Percentiles rank a stretch among this genome's conserved stretches.
phyloP scores from a whole-genome alignment of 2,113 vertebrate species.

The Paedocypris sp. region DNA sequence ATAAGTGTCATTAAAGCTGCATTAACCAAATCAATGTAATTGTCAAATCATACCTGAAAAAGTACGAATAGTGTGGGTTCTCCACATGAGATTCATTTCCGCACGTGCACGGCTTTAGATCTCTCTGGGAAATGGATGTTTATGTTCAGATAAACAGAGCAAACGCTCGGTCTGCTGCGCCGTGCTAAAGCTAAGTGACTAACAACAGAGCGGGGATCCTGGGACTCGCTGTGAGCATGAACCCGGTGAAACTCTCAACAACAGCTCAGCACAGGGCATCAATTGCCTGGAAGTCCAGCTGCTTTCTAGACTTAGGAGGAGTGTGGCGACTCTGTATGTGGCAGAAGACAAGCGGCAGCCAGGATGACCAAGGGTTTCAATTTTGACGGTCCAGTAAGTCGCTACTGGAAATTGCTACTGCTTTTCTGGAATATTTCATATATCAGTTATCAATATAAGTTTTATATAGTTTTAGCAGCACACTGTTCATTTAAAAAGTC shows the following conservation, averaged over 20 bases:
- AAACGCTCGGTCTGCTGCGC: constrained; percentile 34
- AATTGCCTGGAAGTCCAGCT: constrained; percentile 47
- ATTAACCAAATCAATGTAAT: no score
- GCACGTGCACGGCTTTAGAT: constrained; percentile 3
- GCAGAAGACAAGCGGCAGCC: no score
- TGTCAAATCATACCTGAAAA: no score
- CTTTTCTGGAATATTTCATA: no score
- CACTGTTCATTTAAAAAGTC: no score
- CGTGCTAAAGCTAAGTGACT: constrained; percentile 34
- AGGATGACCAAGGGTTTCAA: no score
- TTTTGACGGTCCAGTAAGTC: no score
- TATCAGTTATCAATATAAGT: no score
- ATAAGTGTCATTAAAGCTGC: no score
- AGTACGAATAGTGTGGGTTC: no score
- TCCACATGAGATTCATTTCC: constrained; percentile 2
- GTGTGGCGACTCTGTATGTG: not conserved
- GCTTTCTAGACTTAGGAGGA: constrained; percentile 33
- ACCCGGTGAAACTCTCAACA: constrained; percentile 13
- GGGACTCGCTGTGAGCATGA: constrained; percentile 44
- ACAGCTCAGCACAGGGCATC: constrained; percentile 27
- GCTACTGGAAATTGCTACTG: no score
- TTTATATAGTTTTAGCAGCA: no score
- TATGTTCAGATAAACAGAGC: constrained; percentile 17
- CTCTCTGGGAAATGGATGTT: not conserved
- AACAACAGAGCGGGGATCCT: constrained; percentile 51